Conservation (phyloP, 1,140 invertebrate species). For the Megathymus violae region DNA sequence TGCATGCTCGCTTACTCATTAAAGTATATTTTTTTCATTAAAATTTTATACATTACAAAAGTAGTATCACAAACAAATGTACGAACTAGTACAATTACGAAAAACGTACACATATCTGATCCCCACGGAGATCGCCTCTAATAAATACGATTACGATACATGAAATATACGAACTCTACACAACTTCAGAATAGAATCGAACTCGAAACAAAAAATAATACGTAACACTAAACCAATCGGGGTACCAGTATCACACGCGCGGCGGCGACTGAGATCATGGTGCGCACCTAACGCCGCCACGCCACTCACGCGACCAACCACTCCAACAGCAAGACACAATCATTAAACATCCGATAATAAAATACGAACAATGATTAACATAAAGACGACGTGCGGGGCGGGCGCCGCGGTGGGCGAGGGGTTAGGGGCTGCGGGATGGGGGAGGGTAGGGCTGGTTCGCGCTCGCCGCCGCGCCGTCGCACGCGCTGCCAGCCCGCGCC, state of each 20-base stretch:
- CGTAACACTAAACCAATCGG: conserved; percentile 74
- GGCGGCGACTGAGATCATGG: conserved; percentile 76
- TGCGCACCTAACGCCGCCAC: conserved; percentile 66
- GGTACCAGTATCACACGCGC: conserved; percentile 71
- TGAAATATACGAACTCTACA: conserved; percentile 74
- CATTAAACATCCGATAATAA: conserved; percentile 57
- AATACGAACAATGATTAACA: too few species aligned
- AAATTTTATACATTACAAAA: conserved; percentile 83
- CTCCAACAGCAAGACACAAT: conserved; percentile 39
- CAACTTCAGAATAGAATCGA: conserved; percentile 80
- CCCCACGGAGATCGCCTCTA: conserved; percentile 68
- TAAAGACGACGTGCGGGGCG: too few species aligned
- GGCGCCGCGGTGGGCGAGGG: too few species aligned
- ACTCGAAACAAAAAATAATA: conserved; percentile 80
- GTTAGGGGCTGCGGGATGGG: too few species aligned
- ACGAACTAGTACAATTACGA: conserved; percentile 80
- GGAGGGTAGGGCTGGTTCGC: too few species aligned
- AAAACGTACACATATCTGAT: conserved; percentile 76
- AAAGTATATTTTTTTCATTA: conserved; percentile 76
- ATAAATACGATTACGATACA: conserved; percentile 80
- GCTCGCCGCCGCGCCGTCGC: too few species aligned
- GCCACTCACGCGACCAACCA: conserved; percentile 58
- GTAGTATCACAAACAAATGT: conserved; percentile 84
- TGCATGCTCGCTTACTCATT: conserved; percentile 66
- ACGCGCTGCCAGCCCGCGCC: too few species aligned